A percentile compares a stretch with the other conserved stretches of the same genome.
phyloP scores from a whole-genome alignment of 37 sponge, comb jelly and placozoan genomes.

The Dysidea cf. avara region DNA sequence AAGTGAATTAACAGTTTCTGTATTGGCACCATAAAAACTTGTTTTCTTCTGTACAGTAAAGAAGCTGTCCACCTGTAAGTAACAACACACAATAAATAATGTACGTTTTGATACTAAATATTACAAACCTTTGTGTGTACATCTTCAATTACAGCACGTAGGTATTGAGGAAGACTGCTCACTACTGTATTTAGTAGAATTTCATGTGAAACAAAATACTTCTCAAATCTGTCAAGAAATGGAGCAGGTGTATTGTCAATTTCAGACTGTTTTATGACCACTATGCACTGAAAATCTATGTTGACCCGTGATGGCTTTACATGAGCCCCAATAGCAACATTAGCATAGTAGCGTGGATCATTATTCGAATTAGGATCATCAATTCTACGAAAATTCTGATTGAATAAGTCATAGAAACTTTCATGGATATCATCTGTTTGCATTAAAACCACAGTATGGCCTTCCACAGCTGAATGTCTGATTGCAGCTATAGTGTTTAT shows the following conservation, averaged over 20 bases:
- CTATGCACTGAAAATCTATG: constrained; percentile 77
- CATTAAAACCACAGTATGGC: constrained; percentile 78
- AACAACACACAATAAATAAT: no score
- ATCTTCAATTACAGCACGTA: constrained; percentile 32
- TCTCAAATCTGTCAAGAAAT: constrained; percentile 88
- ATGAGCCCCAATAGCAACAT: constrained; percentile 86
- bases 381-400: constrained; percentile 69
- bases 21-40: constrained; percentile 65
- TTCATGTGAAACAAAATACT: constrained; percentile 63
- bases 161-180: constrained; percentile 55
- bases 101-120: neutral
- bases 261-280: constrained; percentile 70
- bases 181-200: constrained; percentile 63
- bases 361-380: constrained; percentile 56
- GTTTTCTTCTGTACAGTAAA: neutral
- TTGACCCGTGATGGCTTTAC: constrained; percentile 72
- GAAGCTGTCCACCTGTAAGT: no score
- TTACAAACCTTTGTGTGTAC: constrained; percentile 69
- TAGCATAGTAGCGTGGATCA: constrained; percentile 72
- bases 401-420: constrained; percentile 89
- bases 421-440: constrained; percentile 84
- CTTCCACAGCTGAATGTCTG: constrained; percentile 74
- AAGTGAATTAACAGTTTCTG: constrained; percentile 78
- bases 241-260: constrained; percentile 74
- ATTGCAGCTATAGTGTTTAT: constrained; percentile 75